Evolutionary conservation across 1,140 invertebrate genomes (phyloP), one percentile per base, ranked within the genome.

Genomic region (Scaptomyza graminum): DNA sequence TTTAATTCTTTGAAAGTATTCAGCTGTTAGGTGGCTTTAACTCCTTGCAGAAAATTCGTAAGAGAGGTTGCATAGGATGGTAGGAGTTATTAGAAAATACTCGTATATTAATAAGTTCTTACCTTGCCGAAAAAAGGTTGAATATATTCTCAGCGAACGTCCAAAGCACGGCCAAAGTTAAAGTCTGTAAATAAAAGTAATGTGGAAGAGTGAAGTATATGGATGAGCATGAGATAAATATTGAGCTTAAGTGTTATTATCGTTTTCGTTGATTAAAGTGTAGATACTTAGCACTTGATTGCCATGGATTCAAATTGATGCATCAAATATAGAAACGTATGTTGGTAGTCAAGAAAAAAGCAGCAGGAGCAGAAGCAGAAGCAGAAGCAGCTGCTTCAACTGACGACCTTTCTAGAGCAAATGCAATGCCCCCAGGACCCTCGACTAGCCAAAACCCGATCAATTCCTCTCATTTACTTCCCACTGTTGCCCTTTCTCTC

Each of bases 111-210:
- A 31, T 31, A 4, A n/a, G 5, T 41, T 41, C 72, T 85, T 54
- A 84, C 80, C 80, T 84, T 70, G 57, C 49, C 52, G 61, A 0
- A 69, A 66, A 69, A 22, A 69, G 69, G 37, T 62, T 51, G 56
- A 65, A 49, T 61, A 67, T 52, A 51, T 67, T 61, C 37, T 46
- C 57, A 49, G 56, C 51, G 59, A 57, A 37, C 39, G 28, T 57
- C 60, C 50, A n/a, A n/a, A n/a, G 54, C 28, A 31, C 28, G 28
- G 28, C 28, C 22, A 47, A 55, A 51, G 64, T 67, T 55, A 71
- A 74, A 74, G 51, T 66, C 80, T 84, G 80, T 15, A 71, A 71
- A 16, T 56, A 9, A 64, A 18, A 65, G 5, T 16, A 64, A 18
- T 56, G 5, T 25, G 9, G 28, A 31, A 31, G 28, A 31, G 28